Conservation (phyloP, 2,797 vertebrate genomes). For the Acrocephalus scirpaceus region DNA sequence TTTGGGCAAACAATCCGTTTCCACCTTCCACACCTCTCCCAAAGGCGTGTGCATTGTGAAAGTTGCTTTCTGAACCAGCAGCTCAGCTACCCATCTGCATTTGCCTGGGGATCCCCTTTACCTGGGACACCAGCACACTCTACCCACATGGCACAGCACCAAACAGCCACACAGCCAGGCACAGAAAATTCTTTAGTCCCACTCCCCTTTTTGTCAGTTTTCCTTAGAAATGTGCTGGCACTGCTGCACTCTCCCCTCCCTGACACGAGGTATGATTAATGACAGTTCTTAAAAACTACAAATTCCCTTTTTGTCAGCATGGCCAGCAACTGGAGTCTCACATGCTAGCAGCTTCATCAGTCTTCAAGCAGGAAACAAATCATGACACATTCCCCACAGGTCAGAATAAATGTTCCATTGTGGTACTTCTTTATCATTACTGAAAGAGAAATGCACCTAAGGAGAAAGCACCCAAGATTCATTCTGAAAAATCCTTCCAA, state of each 20-base stretch:
- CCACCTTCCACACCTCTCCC: not conserved
- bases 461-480: slow-evolving; percentile 48
- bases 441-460: slow-evolving; percentile 48
- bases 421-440: slow-evolving; percentile 37
- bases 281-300: slow-evolving; percentile 48
- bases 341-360: slow-evolving; percentile 42
- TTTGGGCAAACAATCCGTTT: not conserved
- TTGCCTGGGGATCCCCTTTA: not conserved
- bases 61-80: not conserved
- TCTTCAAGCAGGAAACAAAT: slow-evolving; percentile 50
- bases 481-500: slow-evolving; percentile 52
- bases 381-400: slow-evolving; percentile 29
- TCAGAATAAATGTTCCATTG: slow-evolving; percentile 26
- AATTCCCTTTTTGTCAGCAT: slow-evolving; percentile 31
- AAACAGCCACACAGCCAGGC: not conserved
- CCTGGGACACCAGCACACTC: not conserved
- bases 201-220: not conserved
- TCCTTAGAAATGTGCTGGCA: not conserved
- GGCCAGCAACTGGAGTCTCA: not conserved
- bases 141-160: not conserved
- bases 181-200: not conserved
- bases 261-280: slow-evolving; percentile 7
- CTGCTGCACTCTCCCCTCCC: not conserved
- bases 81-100: not conserved
- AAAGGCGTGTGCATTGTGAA: not conserved